Evolutionary conservation across 2,113 vertebrate genomes (phyloP), one percentile per base, ranked within the genome.

Genomic region (Raja brachyura): DNA sequence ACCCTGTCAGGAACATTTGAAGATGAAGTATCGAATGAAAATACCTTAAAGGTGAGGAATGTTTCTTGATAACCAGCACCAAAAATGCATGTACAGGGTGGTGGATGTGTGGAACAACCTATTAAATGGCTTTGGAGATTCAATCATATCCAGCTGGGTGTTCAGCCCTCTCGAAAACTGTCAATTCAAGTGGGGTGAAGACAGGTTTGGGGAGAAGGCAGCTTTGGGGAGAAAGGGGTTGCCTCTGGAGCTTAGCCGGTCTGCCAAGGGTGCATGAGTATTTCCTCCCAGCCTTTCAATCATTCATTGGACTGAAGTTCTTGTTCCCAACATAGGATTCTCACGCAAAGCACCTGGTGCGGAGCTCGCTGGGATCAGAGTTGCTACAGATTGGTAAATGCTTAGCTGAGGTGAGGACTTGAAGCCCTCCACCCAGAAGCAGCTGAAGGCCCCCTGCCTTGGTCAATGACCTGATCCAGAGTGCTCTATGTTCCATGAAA

Each of bases 11-110:
- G 79, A 8, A 85, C 31, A 81, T 78, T 28, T 39, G 63, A 28
- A 68, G 93, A 93, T 54, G 93, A 96, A 96, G 77, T 96, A 96
- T 93, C 94, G 96, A 8, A 39, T 93, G 74, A 96, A 97, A 94
- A 96, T 96, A 93, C 96, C 96, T 74, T 95, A 95, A 90, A 96
- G 96, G 94, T 96, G 96, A 93, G 94, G 68, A 83, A 96, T 97
- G 95, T 93, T 93, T 33, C 5, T 93, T n/a, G 5, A 33, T 66
- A 61, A 85, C 20, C 61, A 13, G 16, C 13, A 25, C 54, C 76
- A 33, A 25, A 85, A 68, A 70, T 0, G 5, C 39, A 39, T 61
- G 8, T 77, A 48, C 39, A 48, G 39, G 39, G 39, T 48, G 39
- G 39, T 48, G 39, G 39, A 48, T 48, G 39, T 48, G 39, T 48